Base-by-base conservation (phyloP, 2,888 invertebrate species). In the Urechis unicinctus region DNA sequence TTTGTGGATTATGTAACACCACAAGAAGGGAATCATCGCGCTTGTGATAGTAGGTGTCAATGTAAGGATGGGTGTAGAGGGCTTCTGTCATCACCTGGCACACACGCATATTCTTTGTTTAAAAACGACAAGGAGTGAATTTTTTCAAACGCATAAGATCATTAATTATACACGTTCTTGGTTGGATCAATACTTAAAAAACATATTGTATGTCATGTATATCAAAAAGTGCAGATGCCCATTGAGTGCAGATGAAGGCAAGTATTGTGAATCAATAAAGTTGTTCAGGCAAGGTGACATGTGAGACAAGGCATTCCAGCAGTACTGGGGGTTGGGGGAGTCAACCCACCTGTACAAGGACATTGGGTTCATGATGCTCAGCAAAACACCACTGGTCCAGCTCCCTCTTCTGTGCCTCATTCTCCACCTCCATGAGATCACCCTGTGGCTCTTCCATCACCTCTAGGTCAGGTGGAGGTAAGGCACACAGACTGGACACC, bases 311-410 rank as follows among this genome's bases (percentile, higher is more conserved):
- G n/a, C n/a, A n/a, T n/a, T n/a, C n/a, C n/a, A n/a, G n/a, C n/a
- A n/a, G n/a, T n/a, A n/a, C n/a, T n/a, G n/a, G n/a, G n/a, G n/a
- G n/a, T n/a, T n/a, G n/a, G n/a, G n/a, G n/a, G n/a, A n/a, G n/a
- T n/a, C n/a, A n/a, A n/a, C n/a, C 45, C 48, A 77, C 75, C 70
- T 78, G 77, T 22, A 70, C 63, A 0, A 78, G 62, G n/a, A 75
- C 66, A 30, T 69, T 60, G 6, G 71, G 69, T 30, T 76, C 71
- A 54, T 70, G 68, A 56, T 77, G 75, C 57, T 78, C 78, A 44
- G 74, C 73, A 65, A 72, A 77, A 60, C 73, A 73, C 76, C 75
- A 78, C 56, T 74, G 70, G 55, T 75, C 74, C n/a, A 78, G 62
- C 45, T 65, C 65, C 30, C 77, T 62, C 59, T 74, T 68, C 62